Conservation (phyloP, 2,888 invertebrate species). For the Dasysyrphus tricinctus region DNA sequence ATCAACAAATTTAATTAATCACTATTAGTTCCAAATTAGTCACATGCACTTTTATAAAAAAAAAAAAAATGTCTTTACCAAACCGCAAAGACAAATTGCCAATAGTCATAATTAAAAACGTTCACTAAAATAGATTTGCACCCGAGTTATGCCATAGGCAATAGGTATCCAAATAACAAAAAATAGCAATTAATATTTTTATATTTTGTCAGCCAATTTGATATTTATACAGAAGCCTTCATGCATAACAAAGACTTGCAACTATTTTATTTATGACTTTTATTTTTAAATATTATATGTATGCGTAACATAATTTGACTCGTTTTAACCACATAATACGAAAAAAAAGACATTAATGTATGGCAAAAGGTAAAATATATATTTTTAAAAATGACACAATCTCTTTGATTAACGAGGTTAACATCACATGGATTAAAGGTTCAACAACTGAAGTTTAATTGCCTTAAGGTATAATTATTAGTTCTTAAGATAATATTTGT, state of each 20-base stretch:
- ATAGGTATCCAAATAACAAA: not conserved
- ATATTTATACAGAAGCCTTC: conserved; percentile 21
- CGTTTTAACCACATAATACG: not conserved
- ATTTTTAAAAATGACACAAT: conserved; percentile 30
- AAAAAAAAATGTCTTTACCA: not conserved
- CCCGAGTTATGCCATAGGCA: conserved; percentile 9
- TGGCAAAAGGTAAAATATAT: not conserved
- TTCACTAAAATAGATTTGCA: conserved; percentile 8
- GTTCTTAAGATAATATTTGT: not conserved
- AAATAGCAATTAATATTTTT: not conserved
- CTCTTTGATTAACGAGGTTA: conserved; percentile 51
- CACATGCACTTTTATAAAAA: not conserved
- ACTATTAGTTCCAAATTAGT: not conserved
- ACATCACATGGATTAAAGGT: conserved; percentile 47
- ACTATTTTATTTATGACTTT: conserved; percentile 16
- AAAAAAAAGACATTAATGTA: not conserved
- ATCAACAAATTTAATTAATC: not conserved
- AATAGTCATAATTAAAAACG: not conserved
- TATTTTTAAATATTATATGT: not conserved
- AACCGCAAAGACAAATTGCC: not conserved
- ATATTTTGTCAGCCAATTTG: conserved; percentile 1
- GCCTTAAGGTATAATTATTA: not conserved
- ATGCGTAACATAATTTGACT: conserved; percentile 9
- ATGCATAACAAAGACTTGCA: conserved; percentile 15
- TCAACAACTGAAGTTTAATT: conserved; percentile 51